These are phyloP conservation scores for Oreochromis grahami DNA, from an alignment of 2,797 vertebrate species.

Conservation along the genomic window DNA sequence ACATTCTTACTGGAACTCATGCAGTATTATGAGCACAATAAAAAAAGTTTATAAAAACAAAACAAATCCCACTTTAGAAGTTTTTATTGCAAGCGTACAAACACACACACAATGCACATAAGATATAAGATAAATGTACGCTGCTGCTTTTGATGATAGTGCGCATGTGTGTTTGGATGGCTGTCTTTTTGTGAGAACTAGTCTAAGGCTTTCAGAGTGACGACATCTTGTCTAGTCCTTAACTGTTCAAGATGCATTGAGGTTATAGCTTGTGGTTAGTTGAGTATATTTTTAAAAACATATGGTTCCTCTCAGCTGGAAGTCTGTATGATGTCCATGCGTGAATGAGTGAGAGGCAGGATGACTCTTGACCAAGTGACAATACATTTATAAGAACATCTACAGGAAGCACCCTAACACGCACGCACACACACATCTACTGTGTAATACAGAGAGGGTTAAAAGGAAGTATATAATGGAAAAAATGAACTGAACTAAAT, in stretches of 20 bases:
- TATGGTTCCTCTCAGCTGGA: background rate
- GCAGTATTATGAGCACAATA: background rate
- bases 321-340: background rate
- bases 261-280: background rate
- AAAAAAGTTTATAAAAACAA: background rate
- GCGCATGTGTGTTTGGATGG: background rate
- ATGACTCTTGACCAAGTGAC: background rate
- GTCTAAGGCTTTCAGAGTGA: background rate
- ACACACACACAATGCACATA: background rate
- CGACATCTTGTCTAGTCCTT: background rate
- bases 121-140: conserved; percentile 14
- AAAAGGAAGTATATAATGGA: background rate
- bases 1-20: background rate
- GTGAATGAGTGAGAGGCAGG: background rate
- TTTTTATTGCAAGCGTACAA: background rate
- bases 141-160: conserved; percentile 21
- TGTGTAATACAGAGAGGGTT: background rate
- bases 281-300: background rate
- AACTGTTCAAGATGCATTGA: background rate
- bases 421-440: background rate
- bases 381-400: background rate
- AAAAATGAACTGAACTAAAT: background rate
- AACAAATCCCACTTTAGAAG: background rate
- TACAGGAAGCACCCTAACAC: background rate
- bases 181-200: background rate